A percentile compares a stretch with the other conserved stretches of the same genome.
These are phyloP conservation scores for Heliopora coerulea DNA, from an alignment of 92 coral and sea anemone genomes.

Conservation along the genomic window DNA sequence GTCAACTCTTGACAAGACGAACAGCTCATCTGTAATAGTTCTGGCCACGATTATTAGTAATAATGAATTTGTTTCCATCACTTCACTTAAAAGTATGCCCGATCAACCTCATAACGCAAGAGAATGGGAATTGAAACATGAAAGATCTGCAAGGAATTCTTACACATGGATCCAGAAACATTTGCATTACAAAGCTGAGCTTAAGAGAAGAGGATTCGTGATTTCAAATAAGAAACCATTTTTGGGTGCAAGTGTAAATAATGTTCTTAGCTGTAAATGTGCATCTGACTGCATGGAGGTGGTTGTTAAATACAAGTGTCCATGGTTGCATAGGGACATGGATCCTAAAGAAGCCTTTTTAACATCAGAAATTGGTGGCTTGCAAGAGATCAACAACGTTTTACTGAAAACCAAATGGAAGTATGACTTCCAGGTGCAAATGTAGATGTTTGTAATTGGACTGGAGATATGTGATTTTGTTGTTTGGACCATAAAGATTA, in stretches of 20 bases:
- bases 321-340: neutral
- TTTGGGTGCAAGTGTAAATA: slow-evolving; percentile 6
- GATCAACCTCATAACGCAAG: neutral
- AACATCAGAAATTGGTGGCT: neutral
- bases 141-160: neutral
- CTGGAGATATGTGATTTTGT: neutral
- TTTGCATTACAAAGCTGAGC: neutral
- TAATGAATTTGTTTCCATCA: too few species aligned
- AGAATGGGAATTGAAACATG: neutral
- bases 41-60: too few species aligned
- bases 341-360: neutral
- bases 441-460: neutral
- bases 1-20: neutral
- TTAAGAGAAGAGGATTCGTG: neutral
- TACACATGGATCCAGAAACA: neutral
- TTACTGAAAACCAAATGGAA: neutral
- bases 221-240: neutral
- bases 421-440: neutral
- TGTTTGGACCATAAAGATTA: neutral
- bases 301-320: slow-evolving; percentile 4
- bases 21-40: neutral
- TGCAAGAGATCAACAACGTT: neutral
- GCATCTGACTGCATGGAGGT: neutral
- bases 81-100: neutral
- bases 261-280: neutral